Conservation (phyloP, 2,888 invertebrate genomes). For the Eupithecia pulchellata region DNA sequence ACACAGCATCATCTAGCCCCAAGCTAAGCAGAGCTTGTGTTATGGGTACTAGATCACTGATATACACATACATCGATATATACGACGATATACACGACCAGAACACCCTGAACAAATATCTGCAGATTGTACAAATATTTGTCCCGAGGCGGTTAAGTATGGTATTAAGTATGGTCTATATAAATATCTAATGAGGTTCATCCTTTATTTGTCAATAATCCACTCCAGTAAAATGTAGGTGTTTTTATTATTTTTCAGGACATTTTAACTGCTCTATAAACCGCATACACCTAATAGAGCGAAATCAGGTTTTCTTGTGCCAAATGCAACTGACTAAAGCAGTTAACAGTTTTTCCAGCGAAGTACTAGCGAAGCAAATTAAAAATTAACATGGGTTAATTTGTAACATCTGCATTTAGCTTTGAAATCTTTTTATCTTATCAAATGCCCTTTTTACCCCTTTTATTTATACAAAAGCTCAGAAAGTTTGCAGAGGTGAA, state of each 20-base stretch:
- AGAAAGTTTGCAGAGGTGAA: background rate
- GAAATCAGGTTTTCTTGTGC: conserved; percentile 22
- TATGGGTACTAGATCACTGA: no score
- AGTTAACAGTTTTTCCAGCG: conserved; percentile 16
- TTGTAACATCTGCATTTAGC: background rate
- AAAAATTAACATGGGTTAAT: conserved; percentile 12
- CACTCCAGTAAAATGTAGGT: background rate
- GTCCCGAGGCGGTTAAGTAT: no score
- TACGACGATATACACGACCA: no score
- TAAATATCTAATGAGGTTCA: no score
- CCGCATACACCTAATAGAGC: conserved; percentile 24
- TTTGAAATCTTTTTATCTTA: background rate
- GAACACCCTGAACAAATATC: no score
- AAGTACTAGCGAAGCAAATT: conserved; percentile 19
- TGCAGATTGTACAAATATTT: no score
- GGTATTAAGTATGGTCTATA: no score
- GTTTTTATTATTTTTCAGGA: conserved; percentile 28
- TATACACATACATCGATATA: no score
- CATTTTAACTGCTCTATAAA: conserved; percentile 32
- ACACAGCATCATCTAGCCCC: no score
- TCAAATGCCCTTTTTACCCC: background rate
- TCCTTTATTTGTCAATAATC: background rate
- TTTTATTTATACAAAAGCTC: background rate
- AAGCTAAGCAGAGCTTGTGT: no score
- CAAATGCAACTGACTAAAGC: conserved; percentile 13